These are phyloP conservation scores for Pachyseris speciosa DNA, from an alignment of 64 coral and sea anemone species.

Conservation along the genomic window DNA sequence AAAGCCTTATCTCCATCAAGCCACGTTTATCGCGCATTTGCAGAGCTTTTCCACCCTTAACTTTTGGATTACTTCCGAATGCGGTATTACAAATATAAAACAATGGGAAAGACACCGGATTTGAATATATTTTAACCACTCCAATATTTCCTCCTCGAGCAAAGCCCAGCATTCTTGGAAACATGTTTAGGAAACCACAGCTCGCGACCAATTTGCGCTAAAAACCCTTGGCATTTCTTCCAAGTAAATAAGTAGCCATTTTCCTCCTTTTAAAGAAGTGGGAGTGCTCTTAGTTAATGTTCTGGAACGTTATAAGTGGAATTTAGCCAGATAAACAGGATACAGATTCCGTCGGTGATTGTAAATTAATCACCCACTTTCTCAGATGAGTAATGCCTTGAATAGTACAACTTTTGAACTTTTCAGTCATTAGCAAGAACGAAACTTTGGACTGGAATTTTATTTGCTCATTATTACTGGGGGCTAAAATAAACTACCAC, in stretches of 20 bases:
- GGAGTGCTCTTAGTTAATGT: background rate
- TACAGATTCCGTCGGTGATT: too few species aligned
- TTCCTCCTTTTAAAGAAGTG: background rate
- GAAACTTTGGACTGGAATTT: too few species aligned
- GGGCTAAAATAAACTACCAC: too few species aligned
- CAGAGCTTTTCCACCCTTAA: background rate
- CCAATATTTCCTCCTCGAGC: background rate
- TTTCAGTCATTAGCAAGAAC: too few species aligned
- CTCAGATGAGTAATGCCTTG: too few species aligned
- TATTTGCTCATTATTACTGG: too few species aligned
- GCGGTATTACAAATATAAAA: background rate
- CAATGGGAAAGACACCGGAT: background rate
- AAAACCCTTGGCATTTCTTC: background rate
- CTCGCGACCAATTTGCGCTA: background rate
- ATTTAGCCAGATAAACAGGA: background rate
- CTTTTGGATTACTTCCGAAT: background rate
- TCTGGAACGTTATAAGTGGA: background rate
- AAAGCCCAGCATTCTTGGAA: background rate
- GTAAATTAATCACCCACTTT: too few species aligned
- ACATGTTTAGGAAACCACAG: background rate
- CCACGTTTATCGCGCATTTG: too few species aligned
- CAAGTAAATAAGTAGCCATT: background rate
- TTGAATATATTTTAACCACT: background rate
- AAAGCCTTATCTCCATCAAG: too few species aligned
- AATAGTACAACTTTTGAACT: too few species aligned